phyloP scores from a whole-genome alignment of 37 sponge, comb jelly and placozoan genomes.

The Spongia lamella region DNA sequence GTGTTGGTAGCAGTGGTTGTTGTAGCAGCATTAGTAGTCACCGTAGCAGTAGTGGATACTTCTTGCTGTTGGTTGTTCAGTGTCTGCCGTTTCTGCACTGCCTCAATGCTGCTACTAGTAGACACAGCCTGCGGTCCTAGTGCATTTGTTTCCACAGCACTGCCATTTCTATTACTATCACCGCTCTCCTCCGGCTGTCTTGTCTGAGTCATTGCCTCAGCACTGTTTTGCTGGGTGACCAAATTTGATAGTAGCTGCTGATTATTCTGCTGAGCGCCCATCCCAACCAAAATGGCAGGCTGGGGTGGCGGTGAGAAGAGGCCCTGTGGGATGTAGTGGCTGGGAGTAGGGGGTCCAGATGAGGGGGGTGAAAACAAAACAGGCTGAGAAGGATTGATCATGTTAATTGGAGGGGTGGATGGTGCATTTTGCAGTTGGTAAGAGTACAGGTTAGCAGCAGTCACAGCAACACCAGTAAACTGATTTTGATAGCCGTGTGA shows the following conservation, averaged over 20 bases:
- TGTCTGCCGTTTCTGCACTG: slow-evolving; percentile 3
- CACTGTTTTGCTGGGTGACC: no score
- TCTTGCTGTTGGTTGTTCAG: slow-evolving; percentile 1
- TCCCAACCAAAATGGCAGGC: neutral
- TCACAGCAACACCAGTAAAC: no score
- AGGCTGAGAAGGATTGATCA: slow-evolving; percentile 2
- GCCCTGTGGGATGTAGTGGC: neutral
- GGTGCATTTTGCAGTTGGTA: neutral
- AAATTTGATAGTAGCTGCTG: no score
- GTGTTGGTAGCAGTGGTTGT: neutral
- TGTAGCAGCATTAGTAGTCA: neutral
- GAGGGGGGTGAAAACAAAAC: neutral
- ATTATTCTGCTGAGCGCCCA: neutral
- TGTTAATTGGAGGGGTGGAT: slow-evolving; percentile 7
- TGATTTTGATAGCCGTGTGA: no score
- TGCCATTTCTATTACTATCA: neutral
- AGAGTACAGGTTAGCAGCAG: neutral
- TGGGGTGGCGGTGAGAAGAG: slow-evolving; percentile 37
- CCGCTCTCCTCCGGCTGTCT: neutral
- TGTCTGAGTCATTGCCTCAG: no score
- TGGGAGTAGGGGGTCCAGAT: neutral
- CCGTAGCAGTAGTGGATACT: neutral
- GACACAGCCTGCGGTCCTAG: neutral
- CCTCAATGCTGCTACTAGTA: slow-evolving; percentile 21
- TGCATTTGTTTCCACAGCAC: neutral